phyloP scores from a whole-genome alignment of 2,113 vertebrate genomes.

The Saimiri boliviensis region DNA sequence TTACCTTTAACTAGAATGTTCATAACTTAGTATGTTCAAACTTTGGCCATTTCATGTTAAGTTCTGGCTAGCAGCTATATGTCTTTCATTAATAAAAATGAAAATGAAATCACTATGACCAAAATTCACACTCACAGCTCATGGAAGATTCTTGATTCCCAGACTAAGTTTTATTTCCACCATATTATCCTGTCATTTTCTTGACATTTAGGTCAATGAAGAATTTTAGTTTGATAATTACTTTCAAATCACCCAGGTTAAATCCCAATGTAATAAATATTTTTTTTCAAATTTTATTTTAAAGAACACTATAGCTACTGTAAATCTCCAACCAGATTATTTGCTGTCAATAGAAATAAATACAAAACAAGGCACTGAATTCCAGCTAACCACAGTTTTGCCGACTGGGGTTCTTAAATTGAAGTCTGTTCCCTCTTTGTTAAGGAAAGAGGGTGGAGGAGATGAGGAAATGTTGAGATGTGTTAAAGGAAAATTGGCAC shows the following conservation, averaged over 20 bases:
- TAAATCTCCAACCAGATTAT: slow-evolving; percentile 3
- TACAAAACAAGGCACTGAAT: slow-evolving; percentile 3
- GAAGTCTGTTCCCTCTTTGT: not conserved
- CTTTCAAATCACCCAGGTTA: not conserved
- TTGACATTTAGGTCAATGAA: slow-evolving; percentile 37
- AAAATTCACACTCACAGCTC: not conserved
- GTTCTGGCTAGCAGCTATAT: not conserved
- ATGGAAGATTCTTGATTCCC: not conserved
- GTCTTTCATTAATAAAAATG: slow-evolving; percentile 15
- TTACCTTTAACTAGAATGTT: slow-evolving; percentile 32
- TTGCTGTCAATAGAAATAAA: slow-evolving; percentile 40
- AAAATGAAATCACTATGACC: not conserved
- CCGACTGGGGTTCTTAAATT: not conserved
- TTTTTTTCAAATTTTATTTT: slow-evolving; percentile 5
- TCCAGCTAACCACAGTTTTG: not conserved
- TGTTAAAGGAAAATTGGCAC: slow-evolving; percentile 25
- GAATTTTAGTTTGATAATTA: slow-evolving; percentile 19
- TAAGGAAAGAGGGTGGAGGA: not conserved
- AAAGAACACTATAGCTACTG: slow-evolving; percentile 4
- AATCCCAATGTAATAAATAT: slow-evolving; percentile 31
- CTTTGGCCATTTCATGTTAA: not conserved
- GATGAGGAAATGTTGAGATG: not conserved
- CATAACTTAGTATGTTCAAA: not conserved
- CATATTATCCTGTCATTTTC: not conserved
- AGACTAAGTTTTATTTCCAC: not conserved